Conservation (phyloP, 2,797 vertebrate species). For the Tachyglossus aculeatus region DNA sequence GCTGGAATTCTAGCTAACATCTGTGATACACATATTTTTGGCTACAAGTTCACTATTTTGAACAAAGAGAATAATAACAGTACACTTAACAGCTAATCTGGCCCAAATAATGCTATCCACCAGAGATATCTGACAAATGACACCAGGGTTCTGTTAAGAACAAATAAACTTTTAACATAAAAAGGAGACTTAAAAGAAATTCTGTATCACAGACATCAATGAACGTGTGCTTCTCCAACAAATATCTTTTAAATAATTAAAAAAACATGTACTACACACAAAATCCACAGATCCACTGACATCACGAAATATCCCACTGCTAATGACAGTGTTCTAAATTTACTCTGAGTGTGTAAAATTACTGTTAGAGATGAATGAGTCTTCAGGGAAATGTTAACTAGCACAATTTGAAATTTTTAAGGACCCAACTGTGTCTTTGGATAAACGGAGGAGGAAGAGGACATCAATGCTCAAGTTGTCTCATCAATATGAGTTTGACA, state of each 20-base stretch:
- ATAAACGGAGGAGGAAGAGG: neutral
- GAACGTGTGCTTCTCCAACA: conserved; percentile 64
- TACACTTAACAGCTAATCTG: conserved; percentile 61
- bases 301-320: conserved; percentile 1
- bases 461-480: neutral
- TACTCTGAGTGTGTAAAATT: conserved; percentile 1
- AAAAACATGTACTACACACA: conserved; percentile 34
- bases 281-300: conserved; percentile 28
- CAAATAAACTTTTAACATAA: conserved; percentile 68
- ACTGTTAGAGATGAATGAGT: conserved; percentile 18
- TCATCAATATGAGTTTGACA: neutral
- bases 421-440: neutral
- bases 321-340: conserved; percentile 27
- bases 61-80: conserved; percentile 66
- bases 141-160: conserved; percentile 63
- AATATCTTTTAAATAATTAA: conserved; percentile 67
- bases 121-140: conserved; percentile 59
- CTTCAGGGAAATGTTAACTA: neutral
- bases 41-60: conserved; percentile 69
- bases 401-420: neutral
- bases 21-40: conserved; percentile 59
- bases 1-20: conserved; percentile 67
- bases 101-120: conserved; percentile 62
- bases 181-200: conserved; percentile 62
- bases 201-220: conserved; percentile 62